Conservation (phyloP, 2,888 invertebrate genomes). For the Trachelus stipa region DNA sequence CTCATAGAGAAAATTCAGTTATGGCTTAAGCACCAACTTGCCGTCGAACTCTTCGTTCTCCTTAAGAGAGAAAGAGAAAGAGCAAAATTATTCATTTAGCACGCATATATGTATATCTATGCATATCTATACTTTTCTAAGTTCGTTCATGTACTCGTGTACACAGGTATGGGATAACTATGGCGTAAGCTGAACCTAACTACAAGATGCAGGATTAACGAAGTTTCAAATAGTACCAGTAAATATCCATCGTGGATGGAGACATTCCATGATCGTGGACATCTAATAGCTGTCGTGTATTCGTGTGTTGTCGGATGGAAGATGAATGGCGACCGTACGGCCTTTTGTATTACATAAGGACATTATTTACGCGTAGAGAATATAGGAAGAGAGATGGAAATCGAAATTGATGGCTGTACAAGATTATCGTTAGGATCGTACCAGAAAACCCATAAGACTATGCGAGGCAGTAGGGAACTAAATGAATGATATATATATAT, state of each 20-base stretch:
- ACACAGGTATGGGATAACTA: neutral
- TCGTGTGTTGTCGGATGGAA: neutral
- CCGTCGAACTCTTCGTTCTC: neutral
- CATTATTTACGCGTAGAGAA: constrained; percentile 1
- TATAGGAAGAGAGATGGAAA: neutral
- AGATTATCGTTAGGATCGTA: neutral
- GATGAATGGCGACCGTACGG: constrained; percentile 1
- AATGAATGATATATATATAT: neutral
- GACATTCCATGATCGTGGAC: neutral
- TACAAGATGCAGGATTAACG: neutral
- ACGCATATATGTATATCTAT: neutral
- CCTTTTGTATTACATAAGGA: constrained; percentile 5
- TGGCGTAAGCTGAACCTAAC: neutral
- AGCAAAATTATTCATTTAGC: neutral
- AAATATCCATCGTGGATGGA: neutral
- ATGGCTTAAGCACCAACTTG: neutral
- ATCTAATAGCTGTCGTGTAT: neutral
- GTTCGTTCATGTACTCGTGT: neutral
- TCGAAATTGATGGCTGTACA: neutral
- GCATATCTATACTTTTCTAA: neutral
- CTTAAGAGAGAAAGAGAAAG: neutral
- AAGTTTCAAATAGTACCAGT: neutral
- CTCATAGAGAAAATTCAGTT: neutral
- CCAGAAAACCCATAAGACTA: neutral
- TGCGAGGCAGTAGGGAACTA: neutral